A percentile compares a stretch with the other conserved stretches of the same genome.
phyloP scores from a whole-genome alignment of 2,113 vertebrate species.

The Triplophysa rosa region DNA sequence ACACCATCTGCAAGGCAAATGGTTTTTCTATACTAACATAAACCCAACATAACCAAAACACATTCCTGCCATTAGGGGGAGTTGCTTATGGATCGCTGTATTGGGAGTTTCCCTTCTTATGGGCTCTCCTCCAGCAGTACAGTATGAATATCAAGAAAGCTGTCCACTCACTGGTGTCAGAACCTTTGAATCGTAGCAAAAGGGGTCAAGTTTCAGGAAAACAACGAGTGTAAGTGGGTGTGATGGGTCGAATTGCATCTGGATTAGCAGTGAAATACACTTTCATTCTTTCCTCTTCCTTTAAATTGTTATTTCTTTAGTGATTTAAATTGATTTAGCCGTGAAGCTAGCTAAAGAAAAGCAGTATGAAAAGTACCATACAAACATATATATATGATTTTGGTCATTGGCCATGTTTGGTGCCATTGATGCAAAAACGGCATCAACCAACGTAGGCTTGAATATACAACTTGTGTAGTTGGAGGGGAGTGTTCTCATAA shows the following conservation, averaged over 20 bases:
- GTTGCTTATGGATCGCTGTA: slow-evolving; percentile 42
- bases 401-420: too few relatives aligned
- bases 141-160: slow-evolving; percentile 41
- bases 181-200: slow-evolving; percentile 18
- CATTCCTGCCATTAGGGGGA: slow-evolving; percentile 64
- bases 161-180: slow-evolving; percentile 32
- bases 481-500: too few relatives aligned
- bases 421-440: too few relatives aligned
- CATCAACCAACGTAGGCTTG: too few relatives aligned
- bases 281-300: not conserved
- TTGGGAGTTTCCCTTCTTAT: slow-evolving; percentile 65
- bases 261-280: slow-evolving; percentile 12
- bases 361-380: too few relatives aligned
- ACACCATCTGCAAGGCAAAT: slow-evolving; percentile 21
- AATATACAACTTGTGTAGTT: too few relatives aligned
- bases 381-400: too few relatives aligned
- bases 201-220: slow-evolving; percentile 11
- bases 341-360: too few relatives aligned
- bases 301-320: not conserved
- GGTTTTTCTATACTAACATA: slow-evolving; percentile 4
- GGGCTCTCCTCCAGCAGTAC: slow-evolving; percentile 48
- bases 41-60: not conserved
- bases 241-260: not conserved
- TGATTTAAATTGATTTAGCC: too few relatives aligned
- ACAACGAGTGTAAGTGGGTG: not conserved